Conservation (phyloP, 2,113 vertebrate species). For the Oryzias woworae region DNA sequence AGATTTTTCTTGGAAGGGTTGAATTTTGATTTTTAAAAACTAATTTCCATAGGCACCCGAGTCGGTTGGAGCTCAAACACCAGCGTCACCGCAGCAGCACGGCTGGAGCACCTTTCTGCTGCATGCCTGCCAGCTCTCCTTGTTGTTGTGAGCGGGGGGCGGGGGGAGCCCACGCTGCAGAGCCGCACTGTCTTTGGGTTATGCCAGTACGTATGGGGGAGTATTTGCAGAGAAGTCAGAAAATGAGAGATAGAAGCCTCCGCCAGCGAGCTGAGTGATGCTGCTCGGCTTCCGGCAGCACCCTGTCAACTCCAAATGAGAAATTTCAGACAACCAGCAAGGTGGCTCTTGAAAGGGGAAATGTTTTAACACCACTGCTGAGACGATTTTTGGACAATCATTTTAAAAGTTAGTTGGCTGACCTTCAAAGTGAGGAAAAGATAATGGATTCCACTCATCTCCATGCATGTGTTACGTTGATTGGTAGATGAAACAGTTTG, state of each 20-base stretch:
- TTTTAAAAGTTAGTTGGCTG: slow-evolving; percentile 74
- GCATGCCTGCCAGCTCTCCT: slow-evolving; percentile 55
- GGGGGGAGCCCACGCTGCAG: slow-evolving; percentile 45
- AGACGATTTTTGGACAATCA: slow-evolving; percentile 61
- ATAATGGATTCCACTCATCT: slow-evolving; percentile 70
- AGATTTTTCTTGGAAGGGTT: neutral
- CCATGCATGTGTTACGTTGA: slow-evolving; percentile 67
- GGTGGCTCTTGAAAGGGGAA: slow-evolving; percentile 66
- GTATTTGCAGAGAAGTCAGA: slow-evolving; percentile 55
- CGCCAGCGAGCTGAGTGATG: slow-evolving; percentile 65
- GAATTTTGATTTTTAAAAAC: neutral
- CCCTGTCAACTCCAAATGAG: slow-evolving; percentile 77
- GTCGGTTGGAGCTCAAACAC: neutral
- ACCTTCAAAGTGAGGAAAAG: slow-evolving; percentile 67
- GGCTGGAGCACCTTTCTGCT: slow-evolving; percentile 50
- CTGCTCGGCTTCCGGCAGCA: slow-evolving; percentile 58
- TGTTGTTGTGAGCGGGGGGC: slow-evolving; percentile 49
- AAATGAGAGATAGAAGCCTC: slow-evolving; percentile 64
- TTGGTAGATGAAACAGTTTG: slow-evolving; percentile 60
- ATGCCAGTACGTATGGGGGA: slow-evolving; percentile 55
- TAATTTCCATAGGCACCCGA: too few relatives aligned
- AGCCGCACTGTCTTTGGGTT: slow-evolving; percentile 54
- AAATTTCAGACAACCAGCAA: slow-evolving; percentile 70
- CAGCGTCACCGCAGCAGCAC: slow-evolving; percentile 16
- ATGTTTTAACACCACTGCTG: slow-evolving; percentile 61